Base-by-base conservation (phyloP, 1,140 invertebrate genomes). In the Zaprionus davidi region DNA sequence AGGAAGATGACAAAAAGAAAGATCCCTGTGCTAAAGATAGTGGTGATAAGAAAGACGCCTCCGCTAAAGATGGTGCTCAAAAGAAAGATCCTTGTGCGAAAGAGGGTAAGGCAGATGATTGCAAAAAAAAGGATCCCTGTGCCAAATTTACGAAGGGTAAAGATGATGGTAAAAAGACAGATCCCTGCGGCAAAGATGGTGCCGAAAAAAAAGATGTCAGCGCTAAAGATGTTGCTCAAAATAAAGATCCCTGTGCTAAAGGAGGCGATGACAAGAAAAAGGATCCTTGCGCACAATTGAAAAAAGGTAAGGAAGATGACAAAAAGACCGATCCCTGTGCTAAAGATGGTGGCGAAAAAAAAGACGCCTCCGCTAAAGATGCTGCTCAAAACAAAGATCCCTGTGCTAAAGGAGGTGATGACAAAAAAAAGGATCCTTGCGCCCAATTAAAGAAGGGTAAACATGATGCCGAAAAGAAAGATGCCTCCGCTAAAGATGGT, bases 51-150 rank as follows among this genome's bases (percentile, higher is more conserved):
- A n/a, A n/a, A n/a, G n/a, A n/a, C n/a, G 64, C 38, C 24, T 24
- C 24, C 24, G 66, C 34, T 4, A 71, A 70, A 20, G 34, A 7
- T 28, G 59, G 13, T 12, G 44, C 41, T 24, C 36, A 51, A 15
- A 79, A 75, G 17, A 58, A 28, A 28, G 28, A 28, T 41, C 73
- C 81, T 0, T 85, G 82, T 20, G 71, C 62, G 20, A 78, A 81
- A 53, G 7, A 2, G 20, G 1, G 20, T 20, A 20, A 6, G 26
- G 26, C 6, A 20, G 26, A 6, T 28, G 26, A 28, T 20, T 20
- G 20, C 22, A 22, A 6, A 28, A 28, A 28, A 6, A 28, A 1
- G 5, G 26, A 28, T 28, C 6, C 5, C 6, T 6, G 26, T 28
- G 26, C 0, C 20, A 20, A 20, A 20, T 20, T 20, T 20, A 20